phyloP scores from a whole-genome alignment of 2,113 vertebrate species.

The Patagioenas fasciata region DNA sequence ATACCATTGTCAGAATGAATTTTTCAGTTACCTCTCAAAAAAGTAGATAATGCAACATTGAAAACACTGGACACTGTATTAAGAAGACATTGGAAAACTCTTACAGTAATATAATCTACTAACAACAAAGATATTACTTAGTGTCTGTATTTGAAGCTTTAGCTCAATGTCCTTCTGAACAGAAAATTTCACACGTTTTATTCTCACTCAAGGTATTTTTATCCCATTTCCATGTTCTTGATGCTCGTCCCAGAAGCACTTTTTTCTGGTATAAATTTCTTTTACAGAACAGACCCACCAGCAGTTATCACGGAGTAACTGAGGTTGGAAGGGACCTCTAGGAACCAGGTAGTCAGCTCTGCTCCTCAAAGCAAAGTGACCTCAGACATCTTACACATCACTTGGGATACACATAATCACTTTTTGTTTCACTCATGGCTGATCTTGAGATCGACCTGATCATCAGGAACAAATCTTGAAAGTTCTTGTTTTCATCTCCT shows the following conservation, averaged over 20 bases:
- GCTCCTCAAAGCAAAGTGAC: neutral
- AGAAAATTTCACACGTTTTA: neutral
- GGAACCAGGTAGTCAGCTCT: neutral
- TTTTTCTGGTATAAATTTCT: neutral
- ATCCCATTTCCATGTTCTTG: neutral
- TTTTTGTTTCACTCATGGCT: neutral
- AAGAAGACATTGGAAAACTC: neutral
- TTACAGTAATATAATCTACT: neutral
- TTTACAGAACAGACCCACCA: neutral
- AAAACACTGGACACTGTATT: neutral
- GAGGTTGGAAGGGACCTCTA: neutral
- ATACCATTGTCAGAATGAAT: neutral
- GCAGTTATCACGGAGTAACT: neutral
- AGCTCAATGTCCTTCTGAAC: neutral
- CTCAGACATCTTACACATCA: rapidly evolving
- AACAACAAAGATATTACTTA: neutral
- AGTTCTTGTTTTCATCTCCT: neutral
- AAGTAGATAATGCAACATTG: neutral
- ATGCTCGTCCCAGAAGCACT: neutral
- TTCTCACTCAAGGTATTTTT: neutral
- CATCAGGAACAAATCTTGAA: neutral
- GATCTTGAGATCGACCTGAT: neutral
- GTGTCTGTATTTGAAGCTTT: neutral
- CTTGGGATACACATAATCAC: neutral
- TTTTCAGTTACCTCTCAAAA: neutral